Base-by-base conservation (phyloP, 2,888 invertebrate species). In the Leptinotarsa tumamoca region DNA sequence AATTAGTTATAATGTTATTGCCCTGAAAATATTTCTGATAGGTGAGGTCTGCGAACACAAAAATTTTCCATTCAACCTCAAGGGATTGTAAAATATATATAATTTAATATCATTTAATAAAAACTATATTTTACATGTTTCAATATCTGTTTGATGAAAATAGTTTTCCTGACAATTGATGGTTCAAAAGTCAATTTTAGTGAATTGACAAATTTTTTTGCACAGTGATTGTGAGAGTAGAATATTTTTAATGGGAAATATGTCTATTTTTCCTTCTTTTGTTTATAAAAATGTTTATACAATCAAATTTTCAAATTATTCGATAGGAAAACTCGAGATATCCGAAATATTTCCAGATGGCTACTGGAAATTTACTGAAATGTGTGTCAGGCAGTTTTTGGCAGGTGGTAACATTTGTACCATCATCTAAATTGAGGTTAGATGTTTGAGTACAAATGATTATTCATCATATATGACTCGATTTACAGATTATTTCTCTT, bases 11-110 rank as follows among this genome's bases (percentile, higher is more conserved):
- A 33, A 33, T 33, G 18, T 27, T 13, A 23, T 63, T 33, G 63
- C 43, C n/a, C 63, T 63, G 63, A 43, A 43, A 63, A 63, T 63
- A 43, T 63, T 63, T 63, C n/a, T 27, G 63, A 43, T 63, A n/a
- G 13, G 4, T n/a, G n/a, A 15, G 5, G 21, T 58, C 4, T 13
- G 17, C 4, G 3, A 33, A 63, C 33, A 14, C 7, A 27, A 61
- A 61, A 1, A 23, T 23, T 23, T 10, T 10, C 18, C 7, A 3
- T 18, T 17, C 33, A 54, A 10, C 10, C 18, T 18, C 54, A 2
- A 13, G 18, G 13, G 54, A 43, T 7, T 43, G 43, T 43, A 43
- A 43, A 43, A 10, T 43, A 43, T 43, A 10, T 43, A 43, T 3
- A 43, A 43, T 43, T 43, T 3, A 43, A 43, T 43, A 43, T 43